phyloP scores from a whole-genome alignment of 2,113 vertebrate genomes.

The Piaya cayana region DNA sequence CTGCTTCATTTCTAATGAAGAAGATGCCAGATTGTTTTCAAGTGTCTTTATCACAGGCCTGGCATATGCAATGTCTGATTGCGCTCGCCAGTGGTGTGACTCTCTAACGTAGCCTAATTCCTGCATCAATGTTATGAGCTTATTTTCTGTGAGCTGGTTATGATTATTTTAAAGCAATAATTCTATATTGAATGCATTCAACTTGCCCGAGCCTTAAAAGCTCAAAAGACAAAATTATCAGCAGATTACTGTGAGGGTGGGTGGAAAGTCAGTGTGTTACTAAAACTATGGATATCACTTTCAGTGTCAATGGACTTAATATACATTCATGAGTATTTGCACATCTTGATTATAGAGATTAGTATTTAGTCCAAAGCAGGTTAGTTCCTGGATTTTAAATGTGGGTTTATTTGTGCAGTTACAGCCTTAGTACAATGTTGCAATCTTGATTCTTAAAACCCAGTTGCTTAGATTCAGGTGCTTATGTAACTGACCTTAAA shows the following conservation, averaged over 20 bases:
- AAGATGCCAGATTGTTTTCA: neutral
- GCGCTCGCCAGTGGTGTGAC: accelerated
- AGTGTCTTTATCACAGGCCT: neutral
- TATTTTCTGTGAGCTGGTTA: neutral
- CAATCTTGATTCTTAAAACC: neutral
- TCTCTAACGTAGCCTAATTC: neutral
- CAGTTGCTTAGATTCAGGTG: neutral
- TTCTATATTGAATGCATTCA: neutral
- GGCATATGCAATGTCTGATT: neutral
- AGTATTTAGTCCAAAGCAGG: neutral
- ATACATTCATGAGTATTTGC: neutral
- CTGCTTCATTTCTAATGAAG: neutral
- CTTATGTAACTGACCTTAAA: neutral
- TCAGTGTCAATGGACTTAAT: neutral
- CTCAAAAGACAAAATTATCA: neutral
- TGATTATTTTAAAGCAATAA: neutral
- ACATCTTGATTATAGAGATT: neutral
- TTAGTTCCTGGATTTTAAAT: neutral
- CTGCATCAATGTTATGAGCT: neutral
- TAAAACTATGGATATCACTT: neutral
- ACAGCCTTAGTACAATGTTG: neutral
- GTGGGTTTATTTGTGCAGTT: neutral
- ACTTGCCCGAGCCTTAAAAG: neutral
- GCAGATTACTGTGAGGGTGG: neutral
- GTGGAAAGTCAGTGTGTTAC: neutral